These are phyloP conservation scores for Phocoena phocoena DNA, from an alignment of 2,113 vertebrate genomes.

Conservation along the genomic window DNA sequence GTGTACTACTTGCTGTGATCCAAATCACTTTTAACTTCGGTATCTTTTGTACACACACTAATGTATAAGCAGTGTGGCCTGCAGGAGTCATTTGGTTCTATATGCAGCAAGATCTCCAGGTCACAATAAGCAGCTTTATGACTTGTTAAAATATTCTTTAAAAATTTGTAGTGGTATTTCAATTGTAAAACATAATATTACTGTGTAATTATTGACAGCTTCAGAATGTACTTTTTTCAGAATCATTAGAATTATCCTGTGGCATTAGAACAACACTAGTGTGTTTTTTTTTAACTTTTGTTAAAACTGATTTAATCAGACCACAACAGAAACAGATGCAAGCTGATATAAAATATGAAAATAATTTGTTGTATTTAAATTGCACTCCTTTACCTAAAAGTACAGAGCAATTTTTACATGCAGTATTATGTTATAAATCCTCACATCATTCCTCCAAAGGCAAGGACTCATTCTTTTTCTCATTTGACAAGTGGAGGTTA, in stretches of 20 bases:
- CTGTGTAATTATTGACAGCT: constrained; percentile 27
- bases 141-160: constrained; percentile 67
- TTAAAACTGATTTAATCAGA: constrained; percentile 62
- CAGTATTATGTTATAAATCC: constrained; percentile 49
- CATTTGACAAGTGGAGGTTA: constrained; percentile 62
- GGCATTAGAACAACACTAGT: background rate
- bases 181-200: constrained; percentile 48
- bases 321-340: constrained; percentile 17
- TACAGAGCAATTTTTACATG: background rate
- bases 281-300: background rate
- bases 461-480: constrained; percentile 66
- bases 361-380: constrained; percentile 51
- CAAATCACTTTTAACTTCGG: constrained; percentile 59
- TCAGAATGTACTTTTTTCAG: constrained; percentile 42
- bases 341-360: constrained; percentile 59
- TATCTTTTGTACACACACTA: constrained; percentile 62
- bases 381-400: constrained; percentile 52
- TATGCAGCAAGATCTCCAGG: background rate
- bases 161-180: constrained; percentile 52
- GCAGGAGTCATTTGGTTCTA: constrained; percentile 39
- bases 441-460: constrained; percentile 38
- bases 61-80: constrained; percentile 61
- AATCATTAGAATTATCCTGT: constrained; percentile 51
- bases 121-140: constrained; percentile 53
- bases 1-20: constrained; percentile 37